Evolutionary conservation across 30 jellyfish, hydroid and myxozoan genomes (phyloP).

Genomic region (Clytia hemisphaerica): DNA sequence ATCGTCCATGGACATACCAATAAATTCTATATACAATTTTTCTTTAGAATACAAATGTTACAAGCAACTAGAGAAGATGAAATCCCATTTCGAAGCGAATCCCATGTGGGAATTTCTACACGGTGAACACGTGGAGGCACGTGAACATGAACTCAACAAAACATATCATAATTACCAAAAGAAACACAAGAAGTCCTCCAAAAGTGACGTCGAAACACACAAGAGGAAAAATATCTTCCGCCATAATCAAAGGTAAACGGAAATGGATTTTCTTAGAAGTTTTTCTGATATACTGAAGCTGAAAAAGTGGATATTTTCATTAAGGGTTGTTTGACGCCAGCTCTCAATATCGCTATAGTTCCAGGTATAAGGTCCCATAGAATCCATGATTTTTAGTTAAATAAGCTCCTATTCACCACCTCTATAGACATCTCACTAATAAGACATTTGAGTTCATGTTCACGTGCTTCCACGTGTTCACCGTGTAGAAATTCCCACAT

Average conservation of each 20-base stretch:
- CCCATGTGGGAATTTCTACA: conserved; percentile 57
- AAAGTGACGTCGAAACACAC: conserved; percentile 2
- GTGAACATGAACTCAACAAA: conserved; percentile 17
- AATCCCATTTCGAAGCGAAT: conserved; percentile 44
- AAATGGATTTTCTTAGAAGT: too few relatives aligned
- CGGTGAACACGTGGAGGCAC: conserved; percentile 37
- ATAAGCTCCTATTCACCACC: too few relatives aligned
- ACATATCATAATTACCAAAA: conserved; percentile 22
- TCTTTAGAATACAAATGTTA: conserved; percentile 34
- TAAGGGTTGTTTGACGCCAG: too few relatives aligned
- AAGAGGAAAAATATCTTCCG: conserved; percentile 33
- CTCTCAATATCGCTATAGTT: too few relatives aligned
- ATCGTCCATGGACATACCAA: too few relatives aligned
- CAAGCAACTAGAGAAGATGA: conserved; percentile 30
- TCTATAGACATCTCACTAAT: too few relatives aligned
- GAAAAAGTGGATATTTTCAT: too few relatives aligned
- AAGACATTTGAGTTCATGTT: conserved; percentile 11
- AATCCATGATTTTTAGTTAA: too few relatives aligned
- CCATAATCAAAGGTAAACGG: conserved; percentile 46
- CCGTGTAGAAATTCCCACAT: conserved; percentile 53
- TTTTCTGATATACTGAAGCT: too few relatives aligned
- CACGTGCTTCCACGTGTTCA: conserved; percentile 40
- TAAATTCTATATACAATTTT: background rate
- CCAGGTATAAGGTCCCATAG: too few relatives aligned
- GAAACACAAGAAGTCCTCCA: conserved; percentile 20